These are phyloP conservation scores for Gallinago nigripennis DNA, from an alignment of 2,797 vertebrate genomes.

Conservation along the genomic window DNA sequence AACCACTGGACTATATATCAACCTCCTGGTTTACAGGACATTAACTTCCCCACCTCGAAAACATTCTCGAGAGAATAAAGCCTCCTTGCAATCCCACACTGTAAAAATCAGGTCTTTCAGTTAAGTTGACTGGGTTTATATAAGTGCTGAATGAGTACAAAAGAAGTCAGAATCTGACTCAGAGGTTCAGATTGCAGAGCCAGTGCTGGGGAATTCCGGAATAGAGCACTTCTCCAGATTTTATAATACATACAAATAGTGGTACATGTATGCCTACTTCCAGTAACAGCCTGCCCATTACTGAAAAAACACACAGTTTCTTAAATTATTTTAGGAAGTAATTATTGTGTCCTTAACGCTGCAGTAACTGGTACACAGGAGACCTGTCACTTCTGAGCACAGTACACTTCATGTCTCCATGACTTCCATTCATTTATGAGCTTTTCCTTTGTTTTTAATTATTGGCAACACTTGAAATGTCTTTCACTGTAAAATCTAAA, in stretches of 20 bases:
- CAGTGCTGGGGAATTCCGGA: conserved; percentile 41
- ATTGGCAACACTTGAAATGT: neutral
- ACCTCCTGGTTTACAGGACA: accelerated
- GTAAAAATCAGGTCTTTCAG: neutral
- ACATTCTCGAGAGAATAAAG: neutral
- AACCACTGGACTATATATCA: neutral
- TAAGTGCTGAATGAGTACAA: neutral
- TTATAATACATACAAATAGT: neutral
- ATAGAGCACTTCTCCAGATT: neutral
- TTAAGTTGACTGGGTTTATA: neutral
- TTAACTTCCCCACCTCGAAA: neutral
- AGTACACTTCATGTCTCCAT: neutral
- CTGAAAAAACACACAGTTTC: neutral
- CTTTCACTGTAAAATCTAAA: neutral
- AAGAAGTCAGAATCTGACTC: conserved; percentile 34
- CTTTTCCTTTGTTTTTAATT: conserved; percentile 6
- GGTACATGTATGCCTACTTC: conserved; percentile 2
- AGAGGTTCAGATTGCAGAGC: conserved; percentile 3
- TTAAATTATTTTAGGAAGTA: conserved; percentile 30
- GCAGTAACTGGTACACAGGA: neutral
- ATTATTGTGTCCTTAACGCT: neutral
- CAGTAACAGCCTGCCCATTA: conserved; percentile 27
- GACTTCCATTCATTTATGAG: neutral
- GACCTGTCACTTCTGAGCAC: neutral
- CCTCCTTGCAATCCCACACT: neutral